A percentile compares a stretch with the other conserved stretches of the same genome.
These are phyloP conservation scores for Oostethus manadensis DNA, from an alignment of 2,113 vertebrate species.

Conservation along the genomic window DNA sequence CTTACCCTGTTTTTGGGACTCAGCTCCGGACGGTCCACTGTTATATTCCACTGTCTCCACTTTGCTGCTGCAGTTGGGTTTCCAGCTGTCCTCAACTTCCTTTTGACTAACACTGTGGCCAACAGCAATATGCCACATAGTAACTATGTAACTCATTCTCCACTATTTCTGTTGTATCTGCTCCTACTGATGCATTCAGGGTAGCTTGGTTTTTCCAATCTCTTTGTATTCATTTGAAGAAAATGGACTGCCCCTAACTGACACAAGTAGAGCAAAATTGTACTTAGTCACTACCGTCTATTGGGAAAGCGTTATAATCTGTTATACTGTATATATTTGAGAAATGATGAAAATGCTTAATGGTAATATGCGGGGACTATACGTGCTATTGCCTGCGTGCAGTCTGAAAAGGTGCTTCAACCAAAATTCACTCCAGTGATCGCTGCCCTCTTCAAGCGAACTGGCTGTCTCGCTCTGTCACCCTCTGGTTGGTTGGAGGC, in stretches of 20 bases:
- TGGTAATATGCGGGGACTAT: neutral
- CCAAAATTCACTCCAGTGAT: constrained; percentile 48
- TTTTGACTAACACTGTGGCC: neutral
- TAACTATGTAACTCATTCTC: neutral
- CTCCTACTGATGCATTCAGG: no score
- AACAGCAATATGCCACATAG: neutral
- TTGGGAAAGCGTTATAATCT: neutral
- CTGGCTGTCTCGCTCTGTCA: constrained; percentile 54
- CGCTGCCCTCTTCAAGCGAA: constrained; percentile 48
- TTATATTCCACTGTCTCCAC: neutral
- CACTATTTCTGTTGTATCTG: neutral
- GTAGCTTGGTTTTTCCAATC: neutral
- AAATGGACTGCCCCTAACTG: neutral
- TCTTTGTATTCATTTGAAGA: no score
- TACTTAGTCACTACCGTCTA: neutral
- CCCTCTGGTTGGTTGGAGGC: constrained; percentile 57
- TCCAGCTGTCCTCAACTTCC: neutral
- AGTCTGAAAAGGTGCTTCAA: constrained; percentile 23
- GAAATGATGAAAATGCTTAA: constrained; percentile 12
- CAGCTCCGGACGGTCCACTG: neutral
- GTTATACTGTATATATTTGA: neutral
- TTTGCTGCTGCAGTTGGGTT: neutral
- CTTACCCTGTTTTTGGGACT: neutral
- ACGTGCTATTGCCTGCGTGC: constrained; percentile 13
- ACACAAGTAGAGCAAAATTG: neutral